Percentiles rank a stretch among this genome's conserved stretches.
Conservation (phyloP, 2,888 invertebrate species). For the Ochlodes sylvanus region DNA sequence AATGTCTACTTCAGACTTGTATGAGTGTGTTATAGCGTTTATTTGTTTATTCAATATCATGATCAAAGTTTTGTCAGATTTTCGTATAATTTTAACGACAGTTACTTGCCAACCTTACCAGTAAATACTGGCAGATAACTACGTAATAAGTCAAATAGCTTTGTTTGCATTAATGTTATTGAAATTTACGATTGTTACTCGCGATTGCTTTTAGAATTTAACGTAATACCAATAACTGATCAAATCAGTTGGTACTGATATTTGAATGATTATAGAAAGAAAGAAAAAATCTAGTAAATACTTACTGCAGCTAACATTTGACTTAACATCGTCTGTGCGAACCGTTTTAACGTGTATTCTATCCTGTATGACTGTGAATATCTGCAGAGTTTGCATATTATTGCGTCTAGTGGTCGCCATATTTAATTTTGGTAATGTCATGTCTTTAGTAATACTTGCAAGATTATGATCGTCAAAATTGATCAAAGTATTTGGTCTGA, state of each 20-base stretch:
- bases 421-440: too few relatives aligned
- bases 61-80: conserved; percentile 19
- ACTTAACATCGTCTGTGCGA: too few relatives aligned
- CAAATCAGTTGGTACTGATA: neutral
- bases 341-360: too few relatives aligned
- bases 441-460: too few relatives aligned
- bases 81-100: conserved; percentile 3
- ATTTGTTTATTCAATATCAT: too few relatives aligned
- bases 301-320: too few relatives aligned
- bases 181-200: conserved; percentile 17
- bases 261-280: neutral
- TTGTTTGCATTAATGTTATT: conserved; percentile 18
- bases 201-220: conserved; percentile 4
- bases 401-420: too few relatives aligned
- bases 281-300: too few relatives aligned
- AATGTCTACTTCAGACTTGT: too few relatives aligned
- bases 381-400: neutral
- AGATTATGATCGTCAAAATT: too few relatives aligned
- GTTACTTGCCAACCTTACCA: neutral
- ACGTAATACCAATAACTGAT: conserved; percentile 14
- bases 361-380: neutral
- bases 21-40: too few relatives aligned
- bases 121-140: conserved; percentile 1
- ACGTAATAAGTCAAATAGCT: conserved; percentile 16
- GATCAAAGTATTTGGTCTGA: too few relatives aligned